These are phyloP conservation scores for Morpho achilles DNA, from an alignment of 2,888 invertebrate genomes.

Conservation along the genomic window DNA sequence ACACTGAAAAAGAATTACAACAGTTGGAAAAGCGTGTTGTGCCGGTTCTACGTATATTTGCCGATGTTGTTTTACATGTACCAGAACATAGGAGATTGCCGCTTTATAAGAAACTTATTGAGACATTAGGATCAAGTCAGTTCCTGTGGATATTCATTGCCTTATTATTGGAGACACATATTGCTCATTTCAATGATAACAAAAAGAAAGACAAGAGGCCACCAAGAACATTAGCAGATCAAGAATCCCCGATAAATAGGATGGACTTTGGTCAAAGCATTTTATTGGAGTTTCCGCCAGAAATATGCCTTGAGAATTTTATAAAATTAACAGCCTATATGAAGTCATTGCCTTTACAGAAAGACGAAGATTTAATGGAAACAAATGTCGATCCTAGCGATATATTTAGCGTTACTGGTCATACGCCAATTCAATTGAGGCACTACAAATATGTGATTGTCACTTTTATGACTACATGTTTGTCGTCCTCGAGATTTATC, in stretches of 20 bases:
- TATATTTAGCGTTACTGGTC: conserved; percentile 82
- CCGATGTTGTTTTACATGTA: conserved; percentile 93
- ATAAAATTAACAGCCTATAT: conserved; percentile 83
- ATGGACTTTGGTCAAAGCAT: conserved; percentile 84
- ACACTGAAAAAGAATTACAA: conserved; percentile 54
- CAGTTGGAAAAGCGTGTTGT: conserved; percentile 72
- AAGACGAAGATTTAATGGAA: conserved; percentile 70
- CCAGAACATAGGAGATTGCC: conserved; percentile 94
- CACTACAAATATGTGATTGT: conserved; percentile 91
- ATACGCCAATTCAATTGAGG: conserved; percentile 86
- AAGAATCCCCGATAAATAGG: conserved; percentile 75
- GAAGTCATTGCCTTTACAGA: conserved; percentile 82
- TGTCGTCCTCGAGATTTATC: conserved; percentile 84
- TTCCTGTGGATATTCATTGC: conserved; percentile 86
- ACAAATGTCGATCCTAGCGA: conserved; percentile 60
- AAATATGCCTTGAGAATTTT: conserved; percentile 81
- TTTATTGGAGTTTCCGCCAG: conserved; percentile 82
- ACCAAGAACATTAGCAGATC: conserved; percentile 51
- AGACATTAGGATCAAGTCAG: conserved; percentile 82
- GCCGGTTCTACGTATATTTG: conserved; percentile 91
- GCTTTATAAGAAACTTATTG: conserved; percentile 88
- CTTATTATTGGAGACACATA: conserved; percentile 85
- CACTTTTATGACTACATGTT: conserved; percentile 84
- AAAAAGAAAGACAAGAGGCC: conserved; percentile 54
- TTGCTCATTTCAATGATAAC: conserved; percentile 75